These are phyloP conservation scores for Arenaria interpres DNA, from an alignment of 2,113 vertebrate species.

Conservation along the genomic window DNA sequence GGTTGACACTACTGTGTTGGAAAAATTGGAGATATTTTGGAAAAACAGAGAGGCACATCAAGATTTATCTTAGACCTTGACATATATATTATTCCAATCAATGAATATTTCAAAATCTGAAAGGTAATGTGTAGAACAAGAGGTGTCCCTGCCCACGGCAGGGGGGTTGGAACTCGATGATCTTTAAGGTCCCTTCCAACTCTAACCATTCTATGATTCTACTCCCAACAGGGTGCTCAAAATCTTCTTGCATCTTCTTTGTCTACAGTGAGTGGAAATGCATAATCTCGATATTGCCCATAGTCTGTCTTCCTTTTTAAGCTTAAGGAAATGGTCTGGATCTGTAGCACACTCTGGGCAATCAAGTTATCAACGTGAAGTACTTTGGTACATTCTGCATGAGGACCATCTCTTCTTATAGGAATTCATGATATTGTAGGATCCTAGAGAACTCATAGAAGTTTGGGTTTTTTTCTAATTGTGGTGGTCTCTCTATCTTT, in stretches of 20 bases:
- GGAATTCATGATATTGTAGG: not conserved
- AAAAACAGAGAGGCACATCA: not conserved
- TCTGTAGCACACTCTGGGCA: not conserved
- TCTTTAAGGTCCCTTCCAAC: no score
- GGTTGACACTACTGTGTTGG: not conserved
- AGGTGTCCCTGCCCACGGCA: not conserved
- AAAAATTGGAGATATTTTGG: constrained; percentile 20
- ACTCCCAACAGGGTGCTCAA: not conserved
- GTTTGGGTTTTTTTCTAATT: not conserved
- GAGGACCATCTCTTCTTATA: not conserved
- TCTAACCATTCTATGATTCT: not conserved
- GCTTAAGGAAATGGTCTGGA: not conserved
- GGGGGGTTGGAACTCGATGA: no score
- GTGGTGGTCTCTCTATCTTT: not conserved
- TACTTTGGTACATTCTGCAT: not conserved
- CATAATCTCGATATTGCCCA: not conserved
- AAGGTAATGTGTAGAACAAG: not conserved
- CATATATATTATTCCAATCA: not conserved
- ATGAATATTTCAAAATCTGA: constrained; percentile 38
- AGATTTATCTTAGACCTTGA: not conserved
- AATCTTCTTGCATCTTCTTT: not conserved
- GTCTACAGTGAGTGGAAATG: not conserved
- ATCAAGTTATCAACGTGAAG: not conserved
- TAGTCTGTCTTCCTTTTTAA: not conserved
- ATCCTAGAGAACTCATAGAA: not conserved